Base-by-base conservation (phyloP, 2,797 vertebrate genomes). In the Glossophaga mutica region DNA sequence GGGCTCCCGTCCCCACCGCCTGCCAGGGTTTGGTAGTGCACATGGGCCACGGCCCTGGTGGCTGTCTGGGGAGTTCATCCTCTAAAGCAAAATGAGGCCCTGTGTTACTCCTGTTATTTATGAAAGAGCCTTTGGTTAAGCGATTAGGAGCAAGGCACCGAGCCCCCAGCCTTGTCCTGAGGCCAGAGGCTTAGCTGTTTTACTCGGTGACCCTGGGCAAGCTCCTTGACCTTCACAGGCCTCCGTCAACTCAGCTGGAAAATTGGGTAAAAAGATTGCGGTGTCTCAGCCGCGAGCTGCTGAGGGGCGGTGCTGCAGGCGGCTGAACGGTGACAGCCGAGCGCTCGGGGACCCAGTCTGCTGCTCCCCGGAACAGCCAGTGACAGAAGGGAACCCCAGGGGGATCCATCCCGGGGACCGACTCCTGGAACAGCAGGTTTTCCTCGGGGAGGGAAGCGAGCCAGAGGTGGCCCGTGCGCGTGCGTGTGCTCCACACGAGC, bases 221-320 rank as follows among this genome's bases (percentile, higher is more conserved):
- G 94, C 90, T 74, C 73, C 88, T 59, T 83, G 92, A 96, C 96
- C 96, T 91, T 39, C 62, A 3, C 29, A 7, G 92, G 77, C 92
- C 94, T 91, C 76, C 19, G 59, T 57, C 90, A 97, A 95, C 92
- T 96, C 95, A 97, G 97, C 95, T 96, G 97, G 97, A 97, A 98
- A 98, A 98, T 95, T 94, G 92, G 78, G 95, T 95, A 68, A 95
- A 97, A 89, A 89, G 96, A 91, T 59, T 73, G 90, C 18, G 81
- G 86, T 39, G 78, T 67, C 83, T 46, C 48, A 15, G 87, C 89
- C 91, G 6, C 7, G 39, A 15, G 91, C 90, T 0, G 32, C 95
- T 0, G 79, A 34, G 44, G 1, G 5, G 21, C 50, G 77, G 76
- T 2, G 26, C 70, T 15, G 3, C 0, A 5, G 34, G 44, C 12